phyloP scores from a whole-genome alignment of 2,113 vertebrate species.

The Leucosticte australis region DNA sequence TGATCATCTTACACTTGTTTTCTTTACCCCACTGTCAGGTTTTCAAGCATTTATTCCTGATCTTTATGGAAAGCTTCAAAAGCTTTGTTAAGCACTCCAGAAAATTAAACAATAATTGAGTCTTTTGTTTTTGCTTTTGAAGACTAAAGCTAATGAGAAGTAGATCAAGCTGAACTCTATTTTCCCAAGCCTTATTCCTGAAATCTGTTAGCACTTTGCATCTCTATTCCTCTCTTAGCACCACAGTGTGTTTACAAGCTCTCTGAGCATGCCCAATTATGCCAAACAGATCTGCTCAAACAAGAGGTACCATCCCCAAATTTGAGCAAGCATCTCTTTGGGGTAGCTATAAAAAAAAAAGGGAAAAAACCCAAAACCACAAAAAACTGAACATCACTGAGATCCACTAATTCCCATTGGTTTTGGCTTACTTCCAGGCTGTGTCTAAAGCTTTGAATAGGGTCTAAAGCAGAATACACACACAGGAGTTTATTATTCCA shows the following conservation, averaged over 20 bases:
- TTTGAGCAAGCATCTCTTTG: not conserved
- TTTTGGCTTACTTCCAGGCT: slow-evolving; percentile 9
- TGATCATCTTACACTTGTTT: not conserved
- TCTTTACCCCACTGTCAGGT: not conserved
- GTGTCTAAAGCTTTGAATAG: not conserved
- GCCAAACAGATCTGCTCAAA: not conserved
- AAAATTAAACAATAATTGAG: not conserved
- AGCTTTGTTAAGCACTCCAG: not conserved
- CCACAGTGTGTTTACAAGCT: not conserved
- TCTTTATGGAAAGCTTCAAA: not conserved
- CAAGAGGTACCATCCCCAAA: not conserved
- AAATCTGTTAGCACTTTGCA: slow-evolving; percentile 24
- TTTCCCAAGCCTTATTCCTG: not conserved
- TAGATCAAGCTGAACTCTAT: not conserved
- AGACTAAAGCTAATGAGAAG: slow-evolving; percentile 9
- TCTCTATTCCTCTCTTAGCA: not conserved
- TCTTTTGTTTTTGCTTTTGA: not conserved
- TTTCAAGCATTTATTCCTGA: not conserved
- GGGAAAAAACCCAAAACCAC: fast-evolving
- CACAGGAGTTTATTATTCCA: slow-evolving; percentile 6
- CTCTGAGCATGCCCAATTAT: not conserved
- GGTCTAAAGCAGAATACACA: not conserved
- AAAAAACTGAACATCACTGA: not conserved
- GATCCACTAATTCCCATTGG: not conserved
- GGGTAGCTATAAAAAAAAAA: not conserved